Evolutionary conservation across 2,113 vertebrate genomes (phyloP), one percentile per base, ranked within the genome.

Genomic region (Syngnathoides biaculeatus): DNA sequence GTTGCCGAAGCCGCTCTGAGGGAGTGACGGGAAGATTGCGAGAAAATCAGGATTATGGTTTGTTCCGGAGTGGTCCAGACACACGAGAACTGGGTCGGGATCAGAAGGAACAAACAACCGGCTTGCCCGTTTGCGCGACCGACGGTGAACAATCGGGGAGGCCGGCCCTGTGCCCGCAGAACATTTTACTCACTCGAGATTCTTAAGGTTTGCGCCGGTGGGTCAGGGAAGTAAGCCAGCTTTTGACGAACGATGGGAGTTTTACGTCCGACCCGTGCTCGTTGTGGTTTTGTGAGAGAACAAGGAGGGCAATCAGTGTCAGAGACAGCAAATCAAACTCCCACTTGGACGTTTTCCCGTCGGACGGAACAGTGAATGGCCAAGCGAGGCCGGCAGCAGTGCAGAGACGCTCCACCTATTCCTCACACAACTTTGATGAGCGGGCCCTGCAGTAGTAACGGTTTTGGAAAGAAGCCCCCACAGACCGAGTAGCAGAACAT

Each of bases 1-100:
- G 78, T 97, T 97, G 52, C 97, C 97, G 90, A 99, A 99, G 59
- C 97, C 97, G 87, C 95, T 97, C 97, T 99, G 91, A 10, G 15
- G 6, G 15, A 79, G 80, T 81, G 60, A 82, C 73, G 79, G 63
- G 57, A 74, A 85, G 72, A 85, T 87, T 73, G n/a, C n/a, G n/a
- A n/a, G n/a, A n/a, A n/a, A n/a, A n/a, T n/a, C n/a, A n/a, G n/a
- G n/a, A n/a, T n/a, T n/a, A n/a, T 84, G 82, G 72, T 75, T 73
- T 56, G 62, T 56, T 27, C 13, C 4, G 55, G 27, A 30, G 12
- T 56, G 81, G 79, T 84, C 75, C 84, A 39, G 65, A 22, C 75
- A 72, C 55, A 38, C 61, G n/a, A 83, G 72, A 76, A 56, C 39
- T 8, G 15, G 9, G 3, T 42, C n/a, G 60, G 24, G 11, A 20